A percentile compares a stretch with the other conserved stretches of the same genome.
phyloP scores from a whole-genome alignment of 2,113 vertebrate species.

The Hippocampus mohnikei region DNA sequence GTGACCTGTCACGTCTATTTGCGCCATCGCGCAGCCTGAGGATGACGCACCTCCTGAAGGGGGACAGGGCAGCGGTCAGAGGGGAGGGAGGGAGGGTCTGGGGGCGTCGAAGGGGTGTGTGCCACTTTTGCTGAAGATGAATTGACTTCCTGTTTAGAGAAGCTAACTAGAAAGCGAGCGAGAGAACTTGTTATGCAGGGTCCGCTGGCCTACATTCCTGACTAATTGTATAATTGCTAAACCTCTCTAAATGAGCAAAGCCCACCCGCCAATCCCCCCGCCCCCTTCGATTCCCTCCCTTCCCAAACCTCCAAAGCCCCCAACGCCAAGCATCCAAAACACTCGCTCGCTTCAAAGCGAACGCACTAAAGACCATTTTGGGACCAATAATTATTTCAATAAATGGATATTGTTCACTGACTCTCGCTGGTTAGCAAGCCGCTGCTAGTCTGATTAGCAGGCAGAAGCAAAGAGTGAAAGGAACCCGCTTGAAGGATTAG shows the following conservation, averaged over 20 bases:
- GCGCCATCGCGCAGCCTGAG: constrained; percentile 11
- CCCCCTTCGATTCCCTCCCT: constrained; percentile 18
- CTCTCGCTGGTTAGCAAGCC: constrained; percentile 34
- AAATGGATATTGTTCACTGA: constrained; percentile 73
- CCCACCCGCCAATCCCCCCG: constrained; percentile 31
- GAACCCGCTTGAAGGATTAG: not conserved
- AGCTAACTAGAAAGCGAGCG: constrained; percentile 28
- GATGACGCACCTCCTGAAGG: not conserved
- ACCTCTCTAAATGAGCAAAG: constrained; percentile 78
- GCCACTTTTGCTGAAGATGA: not conserved
- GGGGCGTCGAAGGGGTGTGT: not conserved
- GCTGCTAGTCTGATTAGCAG: constrained; percentile 49
- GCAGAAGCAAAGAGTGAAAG: not conserved
- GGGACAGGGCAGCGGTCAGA: not conserved
- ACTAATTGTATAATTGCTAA: constrained; percentile 82
- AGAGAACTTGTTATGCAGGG: constrained; percentile 59
- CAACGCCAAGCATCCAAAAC: constrained; percentile 19
- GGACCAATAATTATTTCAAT: constrained; percentile 79
- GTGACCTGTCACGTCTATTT: constrained; percentile 47
- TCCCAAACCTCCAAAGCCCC: constrained; percentile 19
- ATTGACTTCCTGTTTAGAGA: constrained; percentile 7
- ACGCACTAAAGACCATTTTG: constrained; percentile 81
- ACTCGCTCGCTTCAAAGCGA: constrained; percentile 67
- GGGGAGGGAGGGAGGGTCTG: not conserved
- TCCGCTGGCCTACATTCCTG: constrained; percentile 80